Conservation (phyloP, 2,888 invertebrate genomes). For the Brachynemurus nebulosus region DNA sequence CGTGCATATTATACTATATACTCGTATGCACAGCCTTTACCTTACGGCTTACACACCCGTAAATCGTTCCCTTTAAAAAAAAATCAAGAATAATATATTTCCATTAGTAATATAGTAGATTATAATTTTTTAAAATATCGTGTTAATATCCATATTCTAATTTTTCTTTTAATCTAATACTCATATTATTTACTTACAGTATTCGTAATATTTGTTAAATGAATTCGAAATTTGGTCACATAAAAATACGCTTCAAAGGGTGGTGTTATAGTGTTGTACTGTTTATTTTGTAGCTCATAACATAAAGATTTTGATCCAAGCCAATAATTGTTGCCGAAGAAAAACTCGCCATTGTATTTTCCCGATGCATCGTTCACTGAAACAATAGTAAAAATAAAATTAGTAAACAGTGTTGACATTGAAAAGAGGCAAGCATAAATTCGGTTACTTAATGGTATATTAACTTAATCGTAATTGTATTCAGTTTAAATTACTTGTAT, state of each 20-base stretch:
- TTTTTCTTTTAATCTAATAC: background rate
- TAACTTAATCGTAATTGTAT: too few relatives aligned
- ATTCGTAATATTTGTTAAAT: slow-evolving; percentile 14
- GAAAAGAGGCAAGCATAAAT: too few relatives aligned
- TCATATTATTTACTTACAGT: background rate
- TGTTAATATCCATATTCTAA: too few relatives aligned
- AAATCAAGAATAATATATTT: too few relatives aligned
- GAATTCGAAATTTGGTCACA: slow-evolving; percentile 36
- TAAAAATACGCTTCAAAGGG: slow-evolving; percentile 47
- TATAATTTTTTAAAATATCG: too few relatives aligned
- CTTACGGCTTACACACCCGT: too few relatives aligned
- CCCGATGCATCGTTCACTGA: slow-evolving; percentile 71
- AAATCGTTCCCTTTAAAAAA: too few relatives aligned
- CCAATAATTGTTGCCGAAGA: slow-evolving; percentile 75
- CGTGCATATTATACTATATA: too few relatives aligned
- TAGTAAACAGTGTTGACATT: background rate
- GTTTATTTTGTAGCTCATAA: slow-evolving; percentile 42
- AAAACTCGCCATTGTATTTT: slow-evolving; percentile 58
- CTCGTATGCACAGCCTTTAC: too few relatives aligned
- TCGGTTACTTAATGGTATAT: too few relatives aligned
- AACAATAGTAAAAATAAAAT: slow-evolving; percentile 9
- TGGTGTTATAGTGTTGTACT: slow-evolving; percentile 38
- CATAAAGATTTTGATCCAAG: slow-evolving; percentile 60
- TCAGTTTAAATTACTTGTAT: too few relatives aligned
- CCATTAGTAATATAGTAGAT: too few relatives aligned